Base-by-base conservation (phyloP, 2,113 vertebrate species). In the Malurus alboscapulatus region DNA sequence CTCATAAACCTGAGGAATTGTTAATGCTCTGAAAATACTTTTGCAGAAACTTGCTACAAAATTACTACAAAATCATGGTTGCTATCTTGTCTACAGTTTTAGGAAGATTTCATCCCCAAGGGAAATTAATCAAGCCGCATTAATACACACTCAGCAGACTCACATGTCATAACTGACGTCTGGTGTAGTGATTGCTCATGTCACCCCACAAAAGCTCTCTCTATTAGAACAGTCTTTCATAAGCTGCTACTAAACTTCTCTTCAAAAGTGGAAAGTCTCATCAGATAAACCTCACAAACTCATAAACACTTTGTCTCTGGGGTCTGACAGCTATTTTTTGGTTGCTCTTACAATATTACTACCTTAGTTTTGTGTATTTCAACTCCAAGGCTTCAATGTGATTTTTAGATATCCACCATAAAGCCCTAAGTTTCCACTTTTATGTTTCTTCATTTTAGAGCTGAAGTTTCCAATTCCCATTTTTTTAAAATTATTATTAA, bases 41-140 rank as follows among this genome's bases (percentile, higher is more conserved):
- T 55, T 50, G 63, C 38, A 79, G 34, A 88, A 95, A 90, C 32
- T 48, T 48, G 47, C 47, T 22, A 48, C 20, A 48, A 48, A 68
- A 80, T 47, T 92, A 72, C 29, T 92, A 63, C 62, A 77, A 94
- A 88, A 78, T 95, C 66, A 61, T 48, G 63, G 66, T n/a, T 94
- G 55, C 72, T 68, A 74, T 90, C 48, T 79, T 87, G 36, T 86
- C 68, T 94, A 13, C 29, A 72, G 50, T 92, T 94, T 84, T n/a
- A 96, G 48, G 80, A 77, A 95, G 72, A 96, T 87, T 96, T 91
- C 26, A 30, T 65, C 59, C 87, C 80, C 14, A 1, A 75, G 78
- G 77, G 47, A 95, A 96, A 96, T 90, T 95, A 89, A 81, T 93
- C 90, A 96, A 91, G 68, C 45, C 36, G 81, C 63, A 93, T 92